Evolutionary conservation across 2,113 vertebrate genomes (phyloP).

Genomic region (Dendropsophus ebraccatus): DNA sequence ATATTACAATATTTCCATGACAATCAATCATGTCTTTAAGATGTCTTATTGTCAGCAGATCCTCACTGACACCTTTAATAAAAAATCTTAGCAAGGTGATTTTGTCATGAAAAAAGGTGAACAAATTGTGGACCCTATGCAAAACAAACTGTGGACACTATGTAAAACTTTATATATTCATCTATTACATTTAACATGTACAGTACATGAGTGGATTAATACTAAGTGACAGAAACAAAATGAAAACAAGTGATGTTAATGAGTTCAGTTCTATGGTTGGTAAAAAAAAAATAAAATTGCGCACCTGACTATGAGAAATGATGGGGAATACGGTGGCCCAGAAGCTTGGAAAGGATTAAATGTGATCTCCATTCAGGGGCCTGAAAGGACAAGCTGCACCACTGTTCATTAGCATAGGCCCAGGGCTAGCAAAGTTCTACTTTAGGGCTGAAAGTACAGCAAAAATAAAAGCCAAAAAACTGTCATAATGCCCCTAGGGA

Average conservation of each 20-base stretch:
- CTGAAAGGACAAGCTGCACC: conserved; percentile 24
- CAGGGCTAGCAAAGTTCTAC: conserved; percentile 22
- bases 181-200: background rate
- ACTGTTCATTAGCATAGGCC: conserved; percentile 33
- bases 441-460: conserved; percentile 28
- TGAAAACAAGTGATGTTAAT: background rate
- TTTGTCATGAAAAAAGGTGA: background rate
- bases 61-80: background rate
- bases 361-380: background rate
- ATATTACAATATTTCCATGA: background rate
- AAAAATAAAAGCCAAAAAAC: conserved; percentile 49
- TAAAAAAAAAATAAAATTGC: background rate
- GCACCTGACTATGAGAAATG: background rate
- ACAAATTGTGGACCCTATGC: background rate
- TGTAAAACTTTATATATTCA: background rate
- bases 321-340: background rate
- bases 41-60: background rate
- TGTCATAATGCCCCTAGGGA: conserved; percentile 43
- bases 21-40: background rate
- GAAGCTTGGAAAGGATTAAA: conserved; percentile 36
- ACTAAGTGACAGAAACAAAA: conserved; percentile 24
- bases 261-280: too few relatives aligned
- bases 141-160: background rate
- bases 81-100: background rate
- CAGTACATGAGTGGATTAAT: background rate